Percentiles rank a stretch among this genome's conserved stretches.
phyloP scores from a whole-genome alignment of 2,888 invertebrate genomes.

The Chironomus riparius region DNA sequence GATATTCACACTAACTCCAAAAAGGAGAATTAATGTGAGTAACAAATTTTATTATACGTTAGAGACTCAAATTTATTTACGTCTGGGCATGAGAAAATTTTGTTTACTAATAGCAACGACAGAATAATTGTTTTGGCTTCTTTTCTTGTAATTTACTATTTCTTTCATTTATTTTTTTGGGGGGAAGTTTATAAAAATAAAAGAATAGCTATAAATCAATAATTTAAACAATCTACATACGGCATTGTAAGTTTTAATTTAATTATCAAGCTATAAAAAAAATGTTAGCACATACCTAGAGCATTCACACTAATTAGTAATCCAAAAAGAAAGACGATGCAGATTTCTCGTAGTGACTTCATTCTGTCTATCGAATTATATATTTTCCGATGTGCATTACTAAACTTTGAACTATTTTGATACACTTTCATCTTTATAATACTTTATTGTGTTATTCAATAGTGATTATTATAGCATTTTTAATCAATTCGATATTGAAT shows the following conservation, averaged over 20 bases:
- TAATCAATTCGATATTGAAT: conserved; percentile 14
- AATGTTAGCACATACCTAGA: not conserved
- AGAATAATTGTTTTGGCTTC: not conserved
- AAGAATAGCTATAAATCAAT: not conserved
- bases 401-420: conserved; percentile 22
- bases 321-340: not conserved
- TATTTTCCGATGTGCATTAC: not conserved
- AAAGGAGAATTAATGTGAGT: not conserved
- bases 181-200: not conserved
- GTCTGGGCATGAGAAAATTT: too few relatives aligned
- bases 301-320: not conserved
- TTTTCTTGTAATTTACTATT: not conserved
- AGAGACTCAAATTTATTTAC: too few relatives aligned
- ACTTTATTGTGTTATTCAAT: not conserved
- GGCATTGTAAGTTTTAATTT: not conserved
- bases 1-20: not conserved
- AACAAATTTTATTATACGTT: not conserved
- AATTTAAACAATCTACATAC: not conserved
- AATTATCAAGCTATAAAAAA: not conserved
- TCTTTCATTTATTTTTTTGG: not conserved
- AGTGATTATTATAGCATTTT: not conserved
- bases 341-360: not conserved
- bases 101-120: too few relatives aligned
- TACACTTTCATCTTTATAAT: conserved; percentile 19
- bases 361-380: not conserved